phyloP scores from a whole-genome alignment of 2,888 invertebrate species.

The Notodonta ziczac region DNA sequence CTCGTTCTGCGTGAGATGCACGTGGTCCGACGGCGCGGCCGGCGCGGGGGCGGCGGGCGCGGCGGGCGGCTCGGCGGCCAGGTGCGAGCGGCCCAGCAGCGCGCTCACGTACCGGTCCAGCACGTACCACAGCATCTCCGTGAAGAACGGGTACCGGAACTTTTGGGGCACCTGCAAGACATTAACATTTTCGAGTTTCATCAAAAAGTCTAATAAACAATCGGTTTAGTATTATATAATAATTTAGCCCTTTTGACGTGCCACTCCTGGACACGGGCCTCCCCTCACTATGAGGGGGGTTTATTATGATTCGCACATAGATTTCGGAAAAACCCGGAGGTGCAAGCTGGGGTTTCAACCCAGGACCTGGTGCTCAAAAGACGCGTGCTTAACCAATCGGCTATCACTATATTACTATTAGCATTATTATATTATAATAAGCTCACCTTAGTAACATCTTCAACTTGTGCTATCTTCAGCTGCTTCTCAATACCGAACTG shows the following conservation, averaged over 20 bases:
- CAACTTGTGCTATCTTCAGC: constrained; percentile 96
- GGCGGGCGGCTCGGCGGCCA: constrained; percentile 76
- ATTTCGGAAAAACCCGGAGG: no score
- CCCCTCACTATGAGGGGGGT: no score
- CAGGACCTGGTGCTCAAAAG: no score
- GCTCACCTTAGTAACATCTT: constrained; percentile 94
- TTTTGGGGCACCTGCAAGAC: constrained; percentile 94
- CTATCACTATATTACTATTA: no score
- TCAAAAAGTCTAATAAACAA: no score
- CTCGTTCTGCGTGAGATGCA: constrained; percentile 92
- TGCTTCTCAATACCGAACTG: constrained; percentile 98
- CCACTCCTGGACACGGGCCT: no score
- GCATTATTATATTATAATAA: no score
- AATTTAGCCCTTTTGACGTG: no score
- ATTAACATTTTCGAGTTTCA: background rate
- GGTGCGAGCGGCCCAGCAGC: constrained; percentile 92
- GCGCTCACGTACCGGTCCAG: constrained; percentile 96
- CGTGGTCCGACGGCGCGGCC: constrained; percentile 84
- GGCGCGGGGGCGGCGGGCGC: constrained; percentile 50
- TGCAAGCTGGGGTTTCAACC: no score
- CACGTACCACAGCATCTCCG: constrained; percentile 99
- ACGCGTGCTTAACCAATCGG: no score
- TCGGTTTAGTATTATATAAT: no score
- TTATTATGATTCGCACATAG: no score
- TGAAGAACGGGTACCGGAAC: constrained; percentile 99